A percentile compares a stretch with the other conserved stretches of the same genome.
Conservation (phyloP, 2,113 vertebrate genomes). For the Porphyrio hochstetteri region DNA sequence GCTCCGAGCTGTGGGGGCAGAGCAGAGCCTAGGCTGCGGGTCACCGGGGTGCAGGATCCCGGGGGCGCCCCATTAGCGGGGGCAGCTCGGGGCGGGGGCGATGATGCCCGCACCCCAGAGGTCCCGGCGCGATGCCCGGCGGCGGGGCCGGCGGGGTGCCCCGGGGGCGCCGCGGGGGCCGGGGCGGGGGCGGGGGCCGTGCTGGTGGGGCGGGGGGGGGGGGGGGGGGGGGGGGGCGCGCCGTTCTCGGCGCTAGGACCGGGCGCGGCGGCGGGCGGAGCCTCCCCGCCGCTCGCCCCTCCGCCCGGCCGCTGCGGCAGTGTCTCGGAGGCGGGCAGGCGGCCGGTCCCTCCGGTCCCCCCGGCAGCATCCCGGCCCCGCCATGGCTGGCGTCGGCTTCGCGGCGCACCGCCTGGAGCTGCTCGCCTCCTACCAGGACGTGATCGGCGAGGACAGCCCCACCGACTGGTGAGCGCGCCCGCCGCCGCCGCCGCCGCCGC, state of each 20-base stretch:
- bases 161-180: not conserved
- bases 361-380: slow-evolving; percentile 58
- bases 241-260: slow-evolving; percentile 68
- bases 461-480: slow-evolving; percentile 78
- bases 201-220: not conserved
- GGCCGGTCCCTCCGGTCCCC: slow-evolving; percentile 10
- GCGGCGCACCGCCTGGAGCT: slow-evolving; percentile 78
- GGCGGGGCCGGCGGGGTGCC: not conserved
- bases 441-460: slow-evolving; percentile 77
- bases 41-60: not conserved
- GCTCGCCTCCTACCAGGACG: slow-evolving; percentile 80
- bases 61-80: not conserved
- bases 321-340: slow-evolving; percentile 67
- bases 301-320: slow-evolving; percentile 65
- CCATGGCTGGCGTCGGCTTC: slow-evolving; percentile 79
- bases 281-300: slow-evolving; percentile 24
- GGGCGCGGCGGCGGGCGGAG: slow-evolving; percentile 58
- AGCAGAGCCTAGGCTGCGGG: not conserved
- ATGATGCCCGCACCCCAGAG: not conserved
- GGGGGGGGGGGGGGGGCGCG: not conserved
- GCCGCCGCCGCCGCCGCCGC: slow-evolving; percentile 1
- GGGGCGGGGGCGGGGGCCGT: not conserved
- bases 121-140: not conserved
- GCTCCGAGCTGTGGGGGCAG: not conserved
- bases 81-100: not conserved